Percentiles rank a stretch among this genome's conserved stretches.
These are phyloP conservation scores for Thumatha senex DNA, from an alignment of 2,888 invertebrate species.

Conservation along the genomic window DNA sequence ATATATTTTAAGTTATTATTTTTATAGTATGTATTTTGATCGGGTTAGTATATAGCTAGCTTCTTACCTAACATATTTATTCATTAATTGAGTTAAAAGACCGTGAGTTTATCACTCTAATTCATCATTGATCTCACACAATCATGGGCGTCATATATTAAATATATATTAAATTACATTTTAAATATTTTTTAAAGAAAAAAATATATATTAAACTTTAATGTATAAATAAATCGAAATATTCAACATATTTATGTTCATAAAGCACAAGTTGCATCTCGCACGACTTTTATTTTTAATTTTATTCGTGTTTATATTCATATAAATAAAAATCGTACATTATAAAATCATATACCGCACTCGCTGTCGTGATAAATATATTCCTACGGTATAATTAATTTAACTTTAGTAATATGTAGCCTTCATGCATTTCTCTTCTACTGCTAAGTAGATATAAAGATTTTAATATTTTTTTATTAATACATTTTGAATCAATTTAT, in stretches of 20 bases:
- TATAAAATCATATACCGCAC: no score
- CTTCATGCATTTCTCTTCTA: neutral
- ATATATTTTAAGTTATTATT: conserved; percentile 6
- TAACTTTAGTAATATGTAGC: neutral
- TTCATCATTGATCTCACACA: no score
- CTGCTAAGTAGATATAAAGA: neutral
- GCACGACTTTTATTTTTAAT: conserved; percentile 11
- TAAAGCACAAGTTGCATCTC: conserved; percentile 4
- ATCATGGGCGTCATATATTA: neutral
- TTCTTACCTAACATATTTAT: neutral
- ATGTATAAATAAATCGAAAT: conserved; percentile 2
- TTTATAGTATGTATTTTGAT: neutral
- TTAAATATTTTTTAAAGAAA: neutral
- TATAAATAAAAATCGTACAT: neutral
- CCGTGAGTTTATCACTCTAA: neutral
- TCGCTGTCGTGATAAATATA: no score
- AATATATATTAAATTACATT: no score
- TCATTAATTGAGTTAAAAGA: neutral
- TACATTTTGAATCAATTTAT: neutral
- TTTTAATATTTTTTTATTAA: neutral
- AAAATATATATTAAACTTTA: conserved; percentile 5
- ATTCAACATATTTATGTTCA: neutral
- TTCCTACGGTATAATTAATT: no score
- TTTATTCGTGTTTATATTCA: conserved; percentile 14
- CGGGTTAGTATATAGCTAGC: neutral